Evolutionary conservation across 2,888 invertebrate species (phyloP).

Genomic region (Drosophila anceps): DNA sequence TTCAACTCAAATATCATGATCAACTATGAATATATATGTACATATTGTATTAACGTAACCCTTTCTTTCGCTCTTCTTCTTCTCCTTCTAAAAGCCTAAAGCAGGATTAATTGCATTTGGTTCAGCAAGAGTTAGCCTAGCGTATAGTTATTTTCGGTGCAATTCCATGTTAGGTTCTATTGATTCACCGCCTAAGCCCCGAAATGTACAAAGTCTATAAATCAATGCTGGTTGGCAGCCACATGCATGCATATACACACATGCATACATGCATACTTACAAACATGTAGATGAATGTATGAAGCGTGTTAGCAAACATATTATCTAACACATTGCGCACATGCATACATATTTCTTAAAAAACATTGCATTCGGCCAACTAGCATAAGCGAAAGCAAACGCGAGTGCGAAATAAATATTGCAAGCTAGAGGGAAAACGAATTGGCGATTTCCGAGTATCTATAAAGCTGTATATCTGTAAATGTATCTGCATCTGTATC

Average conservation of each 20-base stretch:
- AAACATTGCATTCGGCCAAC: constrained; percentile 50
- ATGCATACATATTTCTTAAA: constrained; percentile 34
- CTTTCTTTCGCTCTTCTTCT: no score
- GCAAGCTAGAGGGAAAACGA: constrained; percentile 15
- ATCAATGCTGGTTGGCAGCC: constrained; percentile 40
- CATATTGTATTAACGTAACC: no score
- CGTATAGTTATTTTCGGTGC: background rate
- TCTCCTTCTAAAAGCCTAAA: background rate
- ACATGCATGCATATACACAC: constrained; percentile 15
- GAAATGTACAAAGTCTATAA: constrained; percentile 32
- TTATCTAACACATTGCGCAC: constrained; percentile 50
- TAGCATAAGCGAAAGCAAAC: constrained; percentile 31
- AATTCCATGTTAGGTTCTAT: constrained; percentile 36
- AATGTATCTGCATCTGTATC: constrained; percentile 7
- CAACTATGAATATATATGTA: no score
- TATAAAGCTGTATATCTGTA: constrained; percentile 16
- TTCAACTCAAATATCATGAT: background rate
- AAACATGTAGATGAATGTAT: background rate
- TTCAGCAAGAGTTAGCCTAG: background rate
- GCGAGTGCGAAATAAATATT: constrained; percentile 42
- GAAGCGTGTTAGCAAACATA: constrained; percentile 51
- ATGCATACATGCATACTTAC: constrained; percentile 15
- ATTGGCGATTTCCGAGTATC: constrained; percentile 20
- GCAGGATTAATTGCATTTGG: background rate
- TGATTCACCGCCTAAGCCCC: constrained; percentile 8